phyloP scores from a whole-genome alignment of 2,113 vertebrate genomes.

The Callithrix jacchus region DNA sequence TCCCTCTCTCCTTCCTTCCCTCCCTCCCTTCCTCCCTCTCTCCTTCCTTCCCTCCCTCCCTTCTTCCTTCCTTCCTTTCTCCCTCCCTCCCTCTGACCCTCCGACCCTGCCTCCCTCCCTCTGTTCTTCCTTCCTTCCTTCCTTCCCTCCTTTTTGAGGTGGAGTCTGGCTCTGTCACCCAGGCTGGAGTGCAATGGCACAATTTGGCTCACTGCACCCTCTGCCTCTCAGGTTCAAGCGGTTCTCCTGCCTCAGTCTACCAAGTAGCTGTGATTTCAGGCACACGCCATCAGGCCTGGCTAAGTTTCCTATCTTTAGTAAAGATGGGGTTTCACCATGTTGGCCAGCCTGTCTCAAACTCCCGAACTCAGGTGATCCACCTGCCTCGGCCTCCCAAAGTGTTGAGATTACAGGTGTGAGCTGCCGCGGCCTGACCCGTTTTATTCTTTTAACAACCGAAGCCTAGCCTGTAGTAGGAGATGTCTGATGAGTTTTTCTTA shows the following conservation, averaged over 20 bases:
- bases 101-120: too few species aligned
- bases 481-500: not conserved
- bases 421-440: not conserved
- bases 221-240: too few species aligned
- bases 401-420: not conserved
- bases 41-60: too few species aligned
- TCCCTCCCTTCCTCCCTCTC: too few species aligned
- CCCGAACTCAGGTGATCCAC: not conserved
- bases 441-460: not conserved
- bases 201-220: too few species aligned
- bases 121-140: too few species aligned
- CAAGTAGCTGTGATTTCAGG: not conserved
- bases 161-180: too few species aligned
- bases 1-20: too few species aligned
- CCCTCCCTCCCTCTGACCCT: too few species aligned
- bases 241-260: not conserved
- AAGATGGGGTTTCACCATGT: not conserved
- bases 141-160: too few species aligned
- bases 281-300: fast-evolving
- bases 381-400: not conserved
- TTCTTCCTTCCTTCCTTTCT: too few species aligned
- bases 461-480: not conserved
- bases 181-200: too few species aligned
- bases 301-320: not conserved
- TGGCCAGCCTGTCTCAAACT: not conserved